These are phyloP conservation scores for Jacana jacana DNA, from an alignment of 2,113 vertebrate genomes.

Conservation along the genomic window DNA sequence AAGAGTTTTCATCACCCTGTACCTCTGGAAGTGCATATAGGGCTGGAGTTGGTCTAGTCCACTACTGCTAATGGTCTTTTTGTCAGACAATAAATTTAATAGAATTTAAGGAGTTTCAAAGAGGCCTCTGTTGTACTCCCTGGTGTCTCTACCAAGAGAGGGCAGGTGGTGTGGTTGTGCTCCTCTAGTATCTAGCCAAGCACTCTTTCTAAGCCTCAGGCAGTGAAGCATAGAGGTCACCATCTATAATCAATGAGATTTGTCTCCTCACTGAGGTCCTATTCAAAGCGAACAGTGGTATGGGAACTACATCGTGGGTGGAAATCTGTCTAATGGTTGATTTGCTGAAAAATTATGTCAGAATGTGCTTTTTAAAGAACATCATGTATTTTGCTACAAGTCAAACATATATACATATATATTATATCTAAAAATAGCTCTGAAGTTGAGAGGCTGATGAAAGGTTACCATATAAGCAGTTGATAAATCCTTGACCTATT, in stretches of 20 bases:
- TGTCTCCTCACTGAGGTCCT: neutral
- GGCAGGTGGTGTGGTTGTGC: neutral
- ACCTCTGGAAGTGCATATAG: neutral
- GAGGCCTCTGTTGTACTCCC: neutral
- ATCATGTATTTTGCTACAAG: neutral
- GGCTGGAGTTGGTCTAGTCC: neutral
- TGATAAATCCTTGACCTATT: neutral
- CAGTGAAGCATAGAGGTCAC: neutral
- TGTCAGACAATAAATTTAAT: neutral
- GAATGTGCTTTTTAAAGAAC: neutral
- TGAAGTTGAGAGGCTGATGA: neutral
- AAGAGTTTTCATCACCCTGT: accelerated
- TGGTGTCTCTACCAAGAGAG: neutral
- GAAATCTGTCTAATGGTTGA: neutral
- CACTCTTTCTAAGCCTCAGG: neutral
- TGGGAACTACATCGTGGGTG: neutral
- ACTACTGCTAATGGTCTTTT: neutral
- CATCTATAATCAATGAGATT: neutral
- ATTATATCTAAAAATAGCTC: neutral
- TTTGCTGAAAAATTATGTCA: neutral
- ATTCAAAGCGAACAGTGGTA: neutral
- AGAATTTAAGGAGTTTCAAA: neutral
- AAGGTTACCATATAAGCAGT: neutral
- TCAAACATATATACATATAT: neutral
- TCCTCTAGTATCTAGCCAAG: neutral